Percentiles rank a stretch among this genome's conserved stretches.
Conservation (phyloP, 2,888 invertebrate genomes). For the Eristalis arbustorum region DNA sequence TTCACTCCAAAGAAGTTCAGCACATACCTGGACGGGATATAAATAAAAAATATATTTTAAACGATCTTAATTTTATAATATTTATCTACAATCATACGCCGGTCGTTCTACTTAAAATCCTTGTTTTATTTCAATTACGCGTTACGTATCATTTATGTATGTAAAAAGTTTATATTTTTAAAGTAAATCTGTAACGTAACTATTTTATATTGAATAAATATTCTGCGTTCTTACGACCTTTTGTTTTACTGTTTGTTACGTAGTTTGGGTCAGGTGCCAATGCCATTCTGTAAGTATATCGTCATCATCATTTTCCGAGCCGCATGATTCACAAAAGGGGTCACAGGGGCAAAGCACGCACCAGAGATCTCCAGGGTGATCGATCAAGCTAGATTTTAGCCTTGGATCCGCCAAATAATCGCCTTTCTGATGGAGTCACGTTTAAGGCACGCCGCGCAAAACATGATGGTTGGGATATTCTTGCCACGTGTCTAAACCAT, state of each 20-base stretch:
- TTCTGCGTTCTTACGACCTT: background rate
- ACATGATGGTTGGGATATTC: too few species aligned
- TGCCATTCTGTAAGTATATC: background rate
- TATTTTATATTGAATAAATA: slow-evolving; percentile 2
- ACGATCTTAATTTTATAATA: background rate
- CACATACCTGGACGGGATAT: background rate
- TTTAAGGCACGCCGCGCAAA: too few species aligned
- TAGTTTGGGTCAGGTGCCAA: background rate
- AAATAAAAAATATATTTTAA: background rate
- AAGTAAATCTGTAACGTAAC: background rate
- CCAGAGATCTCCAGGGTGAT: too few species aligned
- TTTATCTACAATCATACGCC: background rate
- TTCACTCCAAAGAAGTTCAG: background rate
- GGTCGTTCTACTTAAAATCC: slow-evolving; percentile 47
- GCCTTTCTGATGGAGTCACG: too few species aligned
- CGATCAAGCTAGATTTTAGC: too few species aligned
- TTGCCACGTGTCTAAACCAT: too few species aligned
- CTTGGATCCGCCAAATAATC: too few species aligned
- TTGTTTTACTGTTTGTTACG: background rate
- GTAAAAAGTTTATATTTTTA: slow-evolving; percentile 8
- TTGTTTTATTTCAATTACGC: background rate
- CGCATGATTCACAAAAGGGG: too few species aligned
- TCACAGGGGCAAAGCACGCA: too few species aligned
- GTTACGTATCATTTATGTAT: slow-evolving; percentile 1
- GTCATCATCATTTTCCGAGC: too few species aligned